Percentiles rank a stretch among this genome's conserved stretches.
Conservation (phyloP, 2,888 invertebrate genomes). For the Lordiphosa andalusiaca region DNA sequence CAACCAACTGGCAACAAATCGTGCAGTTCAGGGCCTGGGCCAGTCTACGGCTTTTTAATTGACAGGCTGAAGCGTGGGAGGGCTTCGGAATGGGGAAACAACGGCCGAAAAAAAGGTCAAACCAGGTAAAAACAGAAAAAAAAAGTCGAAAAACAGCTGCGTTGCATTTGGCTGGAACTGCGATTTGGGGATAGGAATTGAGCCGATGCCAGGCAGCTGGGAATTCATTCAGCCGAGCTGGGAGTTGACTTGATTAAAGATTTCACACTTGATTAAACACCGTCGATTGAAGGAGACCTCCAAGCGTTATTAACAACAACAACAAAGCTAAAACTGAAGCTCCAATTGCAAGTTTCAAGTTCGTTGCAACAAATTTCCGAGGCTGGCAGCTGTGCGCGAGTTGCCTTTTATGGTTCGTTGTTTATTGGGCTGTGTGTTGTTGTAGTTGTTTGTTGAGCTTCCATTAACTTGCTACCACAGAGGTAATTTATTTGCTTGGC, state of each 20-base stretch:
- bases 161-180: constrained; percentile 48
- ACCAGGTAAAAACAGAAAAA: constrained; percentile 25
- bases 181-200: constrained; percentile 22
- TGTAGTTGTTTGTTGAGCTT: no score
- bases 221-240: constrained; percentile 27
- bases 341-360: constrained; percentile 50
- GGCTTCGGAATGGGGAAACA: constrained; percentile 17
- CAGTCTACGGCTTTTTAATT: constrained; percentile 61
- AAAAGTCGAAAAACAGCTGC: constrained; percentile 48
- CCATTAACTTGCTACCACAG: no score
- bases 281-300: constrained; percentile 11
- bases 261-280: constrained; percentile 68
- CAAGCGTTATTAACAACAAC: constrained; percentile 2
- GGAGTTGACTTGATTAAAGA: constrained; percentile 61
- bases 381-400: constrained; percentile 24
- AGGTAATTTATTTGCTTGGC: constrained; percentile 3
- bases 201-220: constrained; percentile 24
- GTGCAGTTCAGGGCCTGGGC: constrained; percentile 57
- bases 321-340: constrained; percentile 8
- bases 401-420: constrained; percentile 20
- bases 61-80: constrained; percentile 48
- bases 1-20: constrained; percentile 56
- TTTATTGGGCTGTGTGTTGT: constrained; percentile 4
- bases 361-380: constrained; percentile 42
- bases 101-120: constrained; percentile 31